Base-by-base conservation (phyloP, 2,113 vertebrate species). In the Suncus etruscus region DNA sequence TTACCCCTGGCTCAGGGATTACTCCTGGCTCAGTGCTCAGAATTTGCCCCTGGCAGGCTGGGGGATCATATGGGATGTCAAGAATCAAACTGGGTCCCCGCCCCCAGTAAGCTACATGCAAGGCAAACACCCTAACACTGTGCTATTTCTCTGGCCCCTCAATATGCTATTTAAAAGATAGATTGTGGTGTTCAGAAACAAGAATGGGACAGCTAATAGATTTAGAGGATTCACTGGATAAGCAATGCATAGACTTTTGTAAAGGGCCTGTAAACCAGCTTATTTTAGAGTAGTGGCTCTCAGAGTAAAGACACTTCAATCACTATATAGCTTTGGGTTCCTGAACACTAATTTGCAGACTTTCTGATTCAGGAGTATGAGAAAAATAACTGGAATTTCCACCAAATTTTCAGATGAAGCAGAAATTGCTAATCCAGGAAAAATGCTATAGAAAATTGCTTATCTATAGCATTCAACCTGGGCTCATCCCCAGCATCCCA, bases 321-420 rank as follows among this genome's bases (percentile, higher is more conserved):
- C 51, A 16, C 24, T n/a, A 18, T 27, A 84, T 7, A 8, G 24
- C 18, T 29, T 80, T 32, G 11, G 39, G 8, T 31, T 63, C 18
- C 32, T 51, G 31, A 29, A 14, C 7, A 12, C 14, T 29, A 24
- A 2, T 4, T 16, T 69, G n/a, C 69, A 29, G 27, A 75, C n/a
- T 18, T 76, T 86, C 77, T 81, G 82, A 83, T 31, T 68, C 51
- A 24, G 3, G 65, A 24, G 31, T 12, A 51, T 51, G 50, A 12
- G 50, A 18, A 18, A 90, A 31, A 18, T 66, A 54, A 76, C 76
- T 6, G 77, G n/a, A 25, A 54, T 74, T 89, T 83, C 80, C 82
- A 50, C 50, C 45, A 50, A 32, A 24, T 47, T 70, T n/a, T 31
- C 45, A 58, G 27, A 85, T 48, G 76, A 3, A 39, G 7, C 72